Evolutionary conservation across 2,113 vertebrate genomes (phyloP).

Genomic region (Anarhynchus alexandrinus): DNA sequence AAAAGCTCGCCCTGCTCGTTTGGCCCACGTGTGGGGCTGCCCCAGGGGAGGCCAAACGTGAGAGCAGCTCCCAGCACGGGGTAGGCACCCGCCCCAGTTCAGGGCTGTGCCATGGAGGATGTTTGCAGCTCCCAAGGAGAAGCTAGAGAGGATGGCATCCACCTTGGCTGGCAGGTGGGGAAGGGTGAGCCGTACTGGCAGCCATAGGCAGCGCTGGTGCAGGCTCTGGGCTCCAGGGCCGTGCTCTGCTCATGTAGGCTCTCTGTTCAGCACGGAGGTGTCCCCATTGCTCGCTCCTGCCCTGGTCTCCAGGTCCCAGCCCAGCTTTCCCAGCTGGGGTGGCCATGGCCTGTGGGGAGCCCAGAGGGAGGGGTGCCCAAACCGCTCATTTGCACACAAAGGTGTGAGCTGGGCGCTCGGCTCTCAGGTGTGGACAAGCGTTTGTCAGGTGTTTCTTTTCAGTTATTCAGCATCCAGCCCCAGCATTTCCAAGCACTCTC

Average conservation of each 20-base stretch:
- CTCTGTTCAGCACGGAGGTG: neutral
- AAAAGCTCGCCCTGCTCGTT: neutral
- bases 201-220: neutral
- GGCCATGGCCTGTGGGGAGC: neutral
- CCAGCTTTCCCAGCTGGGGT: neutral
- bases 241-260: neutral
- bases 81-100: neutral
- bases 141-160: neutral
- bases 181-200: neutral
- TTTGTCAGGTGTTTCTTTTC: neutral
- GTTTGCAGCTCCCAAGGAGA: neutral
- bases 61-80: neutral
- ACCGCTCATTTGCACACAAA: fast-evolving
- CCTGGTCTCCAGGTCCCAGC: neutral
- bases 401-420: neutral
- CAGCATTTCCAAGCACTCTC: neutral
- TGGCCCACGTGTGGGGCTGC: fast-evolving
- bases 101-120: fast-evolving
- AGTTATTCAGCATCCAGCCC: neutral
- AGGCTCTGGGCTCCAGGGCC: neutral
- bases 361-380: neutral
- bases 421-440: fast-evolving
- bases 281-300: neutral
- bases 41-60: neutral
- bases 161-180: neutral